Conservation (phyloP, 1,140 invertebrate genomes). For the Drosophila truncata region DNA sequence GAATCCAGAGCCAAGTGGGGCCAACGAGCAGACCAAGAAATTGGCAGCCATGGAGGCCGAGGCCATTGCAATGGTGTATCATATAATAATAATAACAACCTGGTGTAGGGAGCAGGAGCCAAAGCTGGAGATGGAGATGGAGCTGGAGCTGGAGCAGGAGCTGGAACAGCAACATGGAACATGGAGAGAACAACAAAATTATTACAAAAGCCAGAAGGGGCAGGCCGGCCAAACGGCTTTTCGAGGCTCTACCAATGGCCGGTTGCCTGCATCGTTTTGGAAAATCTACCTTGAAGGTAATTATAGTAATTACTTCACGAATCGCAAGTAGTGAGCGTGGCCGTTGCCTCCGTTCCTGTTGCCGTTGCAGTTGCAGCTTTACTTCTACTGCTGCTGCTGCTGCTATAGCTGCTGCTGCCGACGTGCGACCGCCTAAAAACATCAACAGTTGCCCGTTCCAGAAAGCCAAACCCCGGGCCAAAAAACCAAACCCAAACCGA, state of each 20-base stretch:
- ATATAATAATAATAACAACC: conserved; percentile 81
- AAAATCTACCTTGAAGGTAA: conserved; percentile 85
- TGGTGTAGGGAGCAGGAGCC: conserved; percentile 22
- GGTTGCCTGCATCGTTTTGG: conserved; percentile 77
- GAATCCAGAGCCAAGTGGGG: conserved; percentile 36
- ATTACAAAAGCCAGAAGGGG: conserved; percentile 72
- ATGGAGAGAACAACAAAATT: conserved; percentile 58
- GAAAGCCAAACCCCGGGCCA: conserved; percentile 50
- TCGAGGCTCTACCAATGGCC: conserved; percentile 55
- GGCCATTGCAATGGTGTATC: conserved; percentile 81
- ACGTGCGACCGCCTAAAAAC: conserved; percentile 85
- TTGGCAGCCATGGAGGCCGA: conserved; percentile 70
- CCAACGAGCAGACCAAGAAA: conserved; percentile 73
- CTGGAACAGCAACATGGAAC: conserved; percentile 20
- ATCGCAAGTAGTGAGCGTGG: conserved; percentile 82
- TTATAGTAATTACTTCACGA: conserved; percentile 85
- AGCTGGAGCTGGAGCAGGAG: conserved; percentile 22
- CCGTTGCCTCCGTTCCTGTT: conserved; percentile 37
- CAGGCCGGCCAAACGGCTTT: conserved; percentile 59
- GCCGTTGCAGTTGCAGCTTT: conserved; percentile 28
- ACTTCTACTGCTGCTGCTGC: conserved; percentile 47
- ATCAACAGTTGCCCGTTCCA: conserved; percentile 80
- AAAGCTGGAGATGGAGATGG: conserved; percentile 2
- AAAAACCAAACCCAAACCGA: conserved; percentile 29
- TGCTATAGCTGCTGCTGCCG: conserved; percentile 78